Base-by-base conservation (phyloP, 2,113 vertebrate genomes). In the Actenoides lindsayi region DNA sequence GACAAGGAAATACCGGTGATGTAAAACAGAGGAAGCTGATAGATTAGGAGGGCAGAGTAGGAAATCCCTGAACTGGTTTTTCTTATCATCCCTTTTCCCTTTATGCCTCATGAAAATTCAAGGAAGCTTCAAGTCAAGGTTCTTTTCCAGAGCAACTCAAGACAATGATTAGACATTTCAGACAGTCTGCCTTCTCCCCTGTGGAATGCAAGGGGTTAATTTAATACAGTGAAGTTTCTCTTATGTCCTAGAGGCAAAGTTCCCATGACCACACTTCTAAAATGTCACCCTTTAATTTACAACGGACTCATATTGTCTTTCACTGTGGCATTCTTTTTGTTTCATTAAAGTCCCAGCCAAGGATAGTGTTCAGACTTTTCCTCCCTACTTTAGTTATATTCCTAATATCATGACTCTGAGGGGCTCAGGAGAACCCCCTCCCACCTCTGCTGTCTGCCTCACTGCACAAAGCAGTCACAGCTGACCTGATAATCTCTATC, bases 1-100 rank as follows among this genome's bases (percentile, higher is more conserved):
- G 73, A 48, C 1, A 4, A 81, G 12, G 21, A 0, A 1, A 35
- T 33, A 23, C 16, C 0, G 1, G 19, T 59, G 21, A 81, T 21
- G 13, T 39, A 30, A 89, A 92, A 67, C 3, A 78, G 37, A 83
- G 11, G 41, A 74, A 92, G 4, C 2, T 30, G 13, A 8, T 31
- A 53, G 56, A 28, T 56, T 48, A 81, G 6, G 25, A 67, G 10
- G 24, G 8, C 2, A 3, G 27, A 14, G 7, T 7, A 64, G 50
- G 27, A 60, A 48, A 48, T 81, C 42, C 19, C 33, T 68, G 46
- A 70, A 57, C 5, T 9, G 28, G 44, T 71, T 87, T 23, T 90
- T 79, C 17, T 88, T 63, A 48, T 48, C 27, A 8, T 90, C 19
- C 23, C 24, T 64, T 53, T 83, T 59, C 53, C 10, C 20, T 33